Evolutionary conservation across 2,797 vertebrate species (phyloP).

Genomic region (Chaetodon trifasciatus): DNA sequence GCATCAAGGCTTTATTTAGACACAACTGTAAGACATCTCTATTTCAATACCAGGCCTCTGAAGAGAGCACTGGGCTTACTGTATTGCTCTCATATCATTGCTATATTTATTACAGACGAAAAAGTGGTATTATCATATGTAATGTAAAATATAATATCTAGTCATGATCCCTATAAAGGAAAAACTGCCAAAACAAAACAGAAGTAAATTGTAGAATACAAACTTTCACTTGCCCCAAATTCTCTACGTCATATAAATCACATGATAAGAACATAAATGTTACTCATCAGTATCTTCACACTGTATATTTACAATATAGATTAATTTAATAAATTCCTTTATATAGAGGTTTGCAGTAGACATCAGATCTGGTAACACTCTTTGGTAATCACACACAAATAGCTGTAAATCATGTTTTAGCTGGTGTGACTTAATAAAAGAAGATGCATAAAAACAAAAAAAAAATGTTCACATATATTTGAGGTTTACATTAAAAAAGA

Average conservation of each 20-base stretch:
- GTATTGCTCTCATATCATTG: conserved; percentile 3
- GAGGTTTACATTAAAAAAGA: not conserved
- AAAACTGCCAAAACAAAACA: not conserved
- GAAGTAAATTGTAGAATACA: not conserved
- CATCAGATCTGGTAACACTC: not conserved
- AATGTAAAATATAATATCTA: not conserved
- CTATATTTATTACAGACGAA: conserved; percentile 12
- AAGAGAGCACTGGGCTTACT: conserved; percentile 21
- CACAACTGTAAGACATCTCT: conserved; percentile 32
- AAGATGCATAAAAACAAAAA: not conserved
- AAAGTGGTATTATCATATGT: not conserved
- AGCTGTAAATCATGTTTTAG: not conserved
- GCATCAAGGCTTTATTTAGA: conserved; percentile 65
- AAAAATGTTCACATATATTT: too few relatives aligned
- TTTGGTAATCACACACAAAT: not conserved
- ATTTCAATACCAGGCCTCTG: conserved; percentile 33
- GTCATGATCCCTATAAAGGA: not conserved
- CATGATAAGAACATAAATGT: not conserved
- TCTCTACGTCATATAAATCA: not conserved
- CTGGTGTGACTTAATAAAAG: not conserved
- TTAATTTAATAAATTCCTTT: not conserved
- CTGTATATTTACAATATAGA: not conserved
- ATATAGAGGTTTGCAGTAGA: not conserved
- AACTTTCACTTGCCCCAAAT: not conserved
- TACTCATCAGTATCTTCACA: not conserved